phyloP scores from a whole-genome alignment of 2,888 invertebrate genomes.

The Notodonta dromedarius region DNA sequence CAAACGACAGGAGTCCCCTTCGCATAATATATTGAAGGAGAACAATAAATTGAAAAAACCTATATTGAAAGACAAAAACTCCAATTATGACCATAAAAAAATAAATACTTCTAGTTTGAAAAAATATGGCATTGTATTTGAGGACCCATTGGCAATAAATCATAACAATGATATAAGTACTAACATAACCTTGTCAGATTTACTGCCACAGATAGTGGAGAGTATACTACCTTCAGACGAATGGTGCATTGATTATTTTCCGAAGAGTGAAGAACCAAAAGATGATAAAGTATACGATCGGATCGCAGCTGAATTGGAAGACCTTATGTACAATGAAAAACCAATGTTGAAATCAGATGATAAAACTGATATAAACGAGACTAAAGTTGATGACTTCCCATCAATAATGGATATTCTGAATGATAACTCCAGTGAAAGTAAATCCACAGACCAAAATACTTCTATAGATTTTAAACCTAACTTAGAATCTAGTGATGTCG shows the following conservation, averaged over 20 bases:
- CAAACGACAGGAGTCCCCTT: conserved; percentile 36
- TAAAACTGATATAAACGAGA: conserved; percentile 52
- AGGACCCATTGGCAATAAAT: conserved; percentile 46
- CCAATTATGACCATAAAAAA: conserved; percentile 41
- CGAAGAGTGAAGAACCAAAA: conserved; percentile 69
- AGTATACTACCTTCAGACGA: conserved; percentile 70
- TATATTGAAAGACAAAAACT: conserved; percentile 50
- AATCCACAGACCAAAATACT: conserved; percentile 51
- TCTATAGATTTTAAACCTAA: conserved; percentile 57
- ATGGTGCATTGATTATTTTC: conserved; percentile 77
- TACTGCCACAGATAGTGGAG: conserved; percentile 63
- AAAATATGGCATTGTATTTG: conserved; percentile 71
- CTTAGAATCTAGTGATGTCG: conserved; percentile 75
- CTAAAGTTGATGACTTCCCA: conserved; percentile 73
- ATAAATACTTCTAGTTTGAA: conserved; percentile 49
- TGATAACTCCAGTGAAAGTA: conserved; percentile 55
- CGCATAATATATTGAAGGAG: conserved; percentile 67
- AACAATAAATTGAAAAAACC: conserved; percentile 66
- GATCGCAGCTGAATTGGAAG: conserved; percentile 80
- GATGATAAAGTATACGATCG: conserved; percentile 80
- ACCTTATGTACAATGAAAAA: conserved; percentile 76
- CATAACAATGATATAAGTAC: conserved; percentile 52
- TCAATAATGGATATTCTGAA: conserved; percentile 81
- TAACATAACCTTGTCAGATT: conserved; percentile 59
- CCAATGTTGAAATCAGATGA: conserved; percentile 49